A percentile compares a stretch with the other conserved stretches of the same genome.
Conservation (phyloP, 2,888 invertebrate genomes). For the Druceiella hillmani region DNA sequence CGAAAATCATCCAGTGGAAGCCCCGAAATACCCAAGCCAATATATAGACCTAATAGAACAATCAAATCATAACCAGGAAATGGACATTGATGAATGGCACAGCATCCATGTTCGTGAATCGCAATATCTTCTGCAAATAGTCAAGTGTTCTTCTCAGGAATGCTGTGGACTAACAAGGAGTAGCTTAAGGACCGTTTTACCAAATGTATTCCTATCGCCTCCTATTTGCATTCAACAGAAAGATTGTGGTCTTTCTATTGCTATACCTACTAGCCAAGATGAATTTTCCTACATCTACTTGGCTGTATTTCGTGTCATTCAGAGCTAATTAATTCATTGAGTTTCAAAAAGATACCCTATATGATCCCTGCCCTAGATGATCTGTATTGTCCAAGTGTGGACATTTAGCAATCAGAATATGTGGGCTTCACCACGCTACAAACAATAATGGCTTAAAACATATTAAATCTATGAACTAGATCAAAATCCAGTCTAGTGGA, state of each 20-base stretch:
- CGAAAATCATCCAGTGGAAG: too few relatives aligned
- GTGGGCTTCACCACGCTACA: too few relatives aligned
- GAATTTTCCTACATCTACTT: conserved; percentile 2
- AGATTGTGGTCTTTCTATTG: conserved; percentile 4
- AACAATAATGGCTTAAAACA: too few relatives aligned
- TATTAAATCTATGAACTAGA: too few relatives aligned
- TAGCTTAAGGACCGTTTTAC: conserved; percentile 4
- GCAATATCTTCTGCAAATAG: conserved; percentile 5
- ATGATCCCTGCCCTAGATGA: too few relatives aligned
- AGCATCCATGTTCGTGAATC: conserved; percentile 5
- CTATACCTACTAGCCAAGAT: not conserved
- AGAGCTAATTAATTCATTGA: too few relatives aligned
- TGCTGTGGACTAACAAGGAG: conserved; percentile 5
- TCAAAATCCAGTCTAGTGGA: too few relatives aligned
- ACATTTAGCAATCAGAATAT: too few relatives aligned
- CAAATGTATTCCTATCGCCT: conserved; percentile 3
- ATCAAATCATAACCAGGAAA: conserved; percentile 1
- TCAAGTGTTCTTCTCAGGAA: conserved; percentile 5
- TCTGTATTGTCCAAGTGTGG: too few relatives aligned
- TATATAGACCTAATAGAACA: not conserved
- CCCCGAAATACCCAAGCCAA: too few relatives aligned
- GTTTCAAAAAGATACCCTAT: too few relatives aligned
- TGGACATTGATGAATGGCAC: conserved; percentile 3
- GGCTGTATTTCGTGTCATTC: conserved; percentile 1
- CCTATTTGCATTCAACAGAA: conserved; percentile 5